Conservation (phyloP, 2,888 invertebrate species). For the Tyria jacobaeae region DNA sequence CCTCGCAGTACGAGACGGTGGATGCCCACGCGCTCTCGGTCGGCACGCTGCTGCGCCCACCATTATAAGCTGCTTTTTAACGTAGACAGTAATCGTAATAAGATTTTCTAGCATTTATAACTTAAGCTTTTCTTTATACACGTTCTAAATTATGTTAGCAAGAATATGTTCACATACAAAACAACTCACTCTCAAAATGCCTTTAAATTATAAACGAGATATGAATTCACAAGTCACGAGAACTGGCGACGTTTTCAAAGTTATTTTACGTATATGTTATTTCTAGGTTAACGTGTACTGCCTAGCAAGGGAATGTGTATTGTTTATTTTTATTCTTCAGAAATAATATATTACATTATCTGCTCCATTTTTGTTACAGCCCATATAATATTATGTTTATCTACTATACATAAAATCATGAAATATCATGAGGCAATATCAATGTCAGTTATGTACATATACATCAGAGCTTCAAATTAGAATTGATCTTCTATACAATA, state of each 20-base stretch:
- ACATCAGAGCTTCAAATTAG: conserved; percentile 1
- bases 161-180: conserved; percentile 13
- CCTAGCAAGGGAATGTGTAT: neutral
- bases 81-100: neutral
- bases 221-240: conserved; percentile 26
- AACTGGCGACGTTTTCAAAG: conserved; percentile 9
- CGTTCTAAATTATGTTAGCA: neutral
- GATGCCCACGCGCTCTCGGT: too few relatives aligned
- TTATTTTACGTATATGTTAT: neutral
- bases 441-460: neutral
- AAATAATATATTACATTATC: neutral
- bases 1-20: too few relatives aligned
- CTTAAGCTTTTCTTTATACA: neutral
- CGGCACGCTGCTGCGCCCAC: too few relatives aligned
- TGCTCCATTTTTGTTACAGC: neutral
- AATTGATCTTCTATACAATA: neutral
- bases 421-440: neutral
- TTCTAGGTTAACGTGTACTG: neutral
- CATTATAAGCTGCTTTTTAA: neutral
- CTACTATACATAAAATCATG: too few relatives aligned
- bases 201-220: conserved; percentile 26
- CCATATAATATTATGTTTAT: too few relatives aligned
- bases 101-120: neutral
- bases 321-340: neutral
- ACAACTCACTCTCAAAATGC: conserved; percentile 19